phyloP scores from a whole-genome alignment of 2,888 invertebrate species.

The Catocala nupta region DNA sequence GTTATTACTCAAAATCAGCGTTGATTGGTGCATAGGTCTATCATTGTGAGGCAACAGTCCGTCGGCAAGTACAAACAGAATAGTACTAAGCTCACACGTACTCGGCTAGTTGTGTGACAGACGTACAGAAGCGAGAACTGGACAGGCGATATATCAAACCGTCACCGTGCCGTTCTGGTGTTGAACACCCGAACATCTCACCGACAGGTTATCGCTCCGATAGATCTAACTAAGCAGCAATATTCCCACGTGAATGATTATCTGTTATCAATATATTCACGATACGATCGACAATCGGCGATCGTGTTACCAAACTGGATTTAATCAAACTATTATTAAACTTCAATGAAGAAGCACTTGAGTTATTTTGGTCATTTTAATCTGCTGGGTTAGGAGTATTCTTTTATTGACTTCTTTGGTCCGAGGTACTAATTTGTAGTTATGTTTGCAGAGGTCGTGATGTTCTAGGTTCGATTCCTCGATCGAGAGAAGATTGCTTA shows the following conservation, averaged over 20 bases:
- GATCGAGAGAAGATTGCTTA: no score
- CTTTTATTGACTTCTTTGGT: no score
- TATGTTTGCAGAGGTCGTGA: no score
- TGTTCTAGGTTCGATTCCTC: no score
- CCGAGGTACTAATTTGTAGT: no score
- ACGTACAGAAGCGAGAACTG: constrained; percentile 70
- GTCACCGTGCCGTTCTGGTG: constrained; percentile 57
- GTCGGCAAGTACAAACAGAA: constrained; percentile 42
- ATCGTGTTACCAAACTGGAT: constrained; percentile 25
- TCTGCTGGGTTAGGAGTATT: no score
- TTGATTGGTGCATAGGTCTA: constrained; percentile 35
- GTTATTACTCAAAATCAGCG: constrained; percentile 58
- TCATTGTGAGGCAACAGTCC: constrained; percentile 25
- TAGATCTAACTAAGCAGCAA: constrained; percentile 63
- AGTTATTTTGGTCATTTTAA: no score
- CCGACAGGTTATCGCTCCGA: constrained; percentile 61
- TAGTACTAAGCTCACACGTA: constrained; percentile 22
- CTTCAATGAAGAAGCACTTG: no score
- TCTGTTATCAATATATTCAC: constrained; percentile 32
- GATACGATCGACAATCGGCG: constrained; percentile 36
- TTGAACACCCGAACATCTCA: constrained; percentile 58
- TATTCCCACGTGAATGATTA: constrained; percentile 54
- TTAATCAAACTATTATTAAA: constrained; percentile 24
- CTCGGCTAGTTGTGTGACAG: constrained; percentile 48
- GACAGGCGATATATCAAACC: constrained; percentile 78